Base-by-base conservation (phyloP, 2,888 invertebrate genomes). In the Callinectes sapidus region DNA sequence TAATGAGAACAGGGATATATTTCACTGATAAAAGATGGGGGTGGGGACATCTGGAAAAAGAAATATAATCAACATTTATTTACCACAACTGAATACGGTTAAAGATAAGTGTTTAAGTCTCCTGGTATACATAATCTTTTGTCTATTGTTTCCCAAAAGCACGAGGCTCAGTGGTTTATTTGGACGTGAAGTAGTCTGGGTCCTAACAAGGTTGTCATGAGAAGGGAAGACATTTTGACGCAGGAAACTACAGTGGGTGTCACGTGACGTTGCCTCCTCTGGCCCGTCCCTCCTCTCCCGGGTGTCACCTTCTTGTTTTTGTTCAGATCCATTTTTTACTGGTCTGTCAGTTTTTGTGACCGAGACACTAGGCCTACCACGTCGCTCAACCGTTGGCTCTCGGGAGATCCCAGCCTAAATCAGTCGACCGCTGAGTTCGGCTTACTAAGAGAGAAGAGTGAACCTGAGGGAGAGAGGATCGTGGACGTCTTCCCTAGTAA, bases 231-330 rank as follows among this genome's bases (percentile, higher is more conserved):
- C 61, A 61, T 61, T 54, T 61, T 89, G 88, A 54, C 55, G 39
- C n/a, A 32, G 88, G 55, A 89, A 89, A 89, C 39, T 35, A 77
- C n/a, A 77, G 48, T 28, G 14, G 48, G 90, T 90, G 48, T 77
- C 77, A 90, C 77, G 18, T 48, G 16, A 90, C 71, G 16, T 61
- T 35, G 14, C 55, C 71, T 3, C 66, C 88, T 18, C 66, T 32
- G 32, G 55, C 28, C 89, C 5, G 28, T 61, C 23, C 81, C 48
- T 54, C 55, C 71, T 48, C 28, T 39, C 54, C 77, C n/a, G 32
- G 32, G 66, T 91, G 91, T 91, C 91, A 91, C 91, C 91, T 86
- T 42, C 71, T 66, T 87, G 91, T 91, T 91, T 91, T 91, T 77
- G 48, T 87, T 48, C 77, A 28, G 42, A 88, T 86, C 28, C 87